Conservation (phyloP, 2,888 invertebrate species). For the Eumerus sabulonum region DNA sequence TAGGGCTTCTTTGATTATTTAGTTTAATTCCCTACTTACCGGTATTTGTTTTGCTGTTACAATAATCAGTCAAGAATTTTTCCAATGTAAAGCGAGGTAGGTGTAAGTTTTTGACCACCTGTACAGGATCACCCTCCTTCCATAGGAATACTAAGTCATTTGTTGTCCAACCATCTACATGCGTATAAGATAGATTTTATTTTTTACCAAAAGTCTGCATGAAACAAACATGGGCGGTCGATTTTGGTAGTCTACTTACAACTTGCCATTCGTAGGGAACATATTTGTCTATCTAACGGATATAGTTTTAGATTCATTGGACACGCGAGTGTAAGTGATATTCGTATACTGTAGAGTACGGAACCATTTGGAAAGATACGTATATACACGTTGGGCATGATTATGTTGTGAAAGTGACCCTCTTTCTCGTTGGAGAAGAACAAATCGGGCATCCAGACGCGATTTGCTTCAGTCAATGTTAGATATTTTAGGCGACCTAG, state of each 20-base stretch:
- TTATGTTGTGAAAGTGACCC: constrained; percentile 98
- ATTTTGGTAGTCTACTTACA: constrained; percentile 85
- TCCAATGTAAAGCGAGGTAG: constrained; percentile 96
- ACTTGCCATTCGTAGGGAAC: constrained; percentile 96
- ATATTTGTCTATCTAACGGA: constrained; percentile 96
- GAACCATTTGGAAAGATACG: constrained; percentile 96
- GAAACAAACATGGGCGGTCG: too few relatives aligned
- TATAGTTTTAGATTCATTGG: constrained; percentile 99
- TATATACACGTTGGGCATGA: constrained; percentile 98
- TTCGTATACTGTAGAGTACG: constrained; percentile 97
- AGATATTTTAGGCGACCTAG: constrained; percentile 93
- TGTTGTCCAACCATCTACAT: constrained; percentile 97
- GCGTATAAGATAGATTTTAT: neutral
- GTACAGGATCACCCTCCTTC: constrained; percentile 97
- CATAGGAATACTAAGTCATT: constrained; percentile 97
- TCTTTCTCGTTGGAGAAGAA: constrained; percentile 99
- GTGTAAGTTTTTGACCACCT: constrained; percentile 95
- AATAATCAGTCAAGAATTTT: constrained; percentile 96
- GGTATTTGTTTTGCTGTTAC: constrained; percentile 97
- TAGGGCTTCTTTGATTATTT: too few relatives aligned
- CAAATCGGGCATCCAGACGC: constrained; percentile 99
- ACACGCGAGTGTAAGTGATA: constrained; percentile 96
- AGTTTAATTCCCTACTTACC: constrained; percentile 82
- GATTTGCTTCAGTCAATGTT: constrained; percentile 94
- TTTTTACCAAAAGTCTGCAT: too few relatives aligned